Conservation (phyloP, 2,888 invertebrate species). For the Agonopterix alstromeriana region DNA sequence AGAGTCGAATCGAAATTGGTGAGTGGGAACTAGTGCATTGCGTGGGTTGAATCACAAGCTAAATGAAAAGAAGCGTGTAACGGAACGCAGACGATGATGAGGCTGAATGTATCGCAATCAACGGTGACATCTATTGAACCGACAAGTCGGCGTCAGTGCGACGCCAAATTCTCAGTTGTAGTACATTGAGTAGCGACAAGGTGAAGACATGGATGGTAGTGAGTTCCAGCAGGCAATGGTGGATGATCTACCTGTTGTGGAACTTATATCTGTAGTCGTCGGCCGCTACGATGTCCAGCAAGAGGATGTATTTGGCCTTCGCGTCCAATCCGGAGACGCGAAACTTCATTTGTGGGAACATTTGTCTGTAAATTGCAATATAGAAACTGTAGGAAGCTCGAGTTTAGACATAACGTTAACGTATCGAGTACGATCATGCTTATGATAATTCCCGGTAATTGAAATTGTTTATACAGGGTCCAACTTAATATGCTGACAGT, state of each 20-base stretch:
- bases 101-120: conserved; percentile 49
- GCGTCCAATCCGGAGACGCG: conserved; percentile 98
- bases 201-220: conserved; percentile 28
- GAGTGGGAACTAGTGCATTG: conserved; percentile 65
- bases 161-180: conserved; percentile 33
- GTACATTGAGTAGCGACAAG: conserved; percentile 27
- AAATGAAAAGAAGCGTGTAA: conserved; percentile 62
- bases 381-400: neutral
- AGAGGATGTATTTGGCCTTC: conserved; percentile 98
- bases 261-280: conserved; percentile 99
- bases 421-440: no score
- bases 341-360: conserved; percentile 99
- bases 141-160: conserved; percentile 32
- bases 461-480: no score
- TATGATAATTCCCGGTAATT: no score
- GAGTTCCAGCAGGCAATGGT: conserved; percentile 42
- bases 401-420: no score
- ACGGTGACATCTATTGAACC: conserved; percentile 46
- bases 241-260: conserved; percentile 87
- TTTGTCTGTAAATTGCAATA: conserved; percentile 88
- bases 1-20: conserved; percentile 52
- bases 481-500: no score
- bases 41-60: conserved; percentile 70
- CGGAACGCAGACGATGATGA: conserved; percentile 42
- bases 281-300: conserved; percentile 99